Evolutionary conservation across 2,797 vertebrate species (phyloP).

Genomic region (Syngnathus rostellatus): DNA sequence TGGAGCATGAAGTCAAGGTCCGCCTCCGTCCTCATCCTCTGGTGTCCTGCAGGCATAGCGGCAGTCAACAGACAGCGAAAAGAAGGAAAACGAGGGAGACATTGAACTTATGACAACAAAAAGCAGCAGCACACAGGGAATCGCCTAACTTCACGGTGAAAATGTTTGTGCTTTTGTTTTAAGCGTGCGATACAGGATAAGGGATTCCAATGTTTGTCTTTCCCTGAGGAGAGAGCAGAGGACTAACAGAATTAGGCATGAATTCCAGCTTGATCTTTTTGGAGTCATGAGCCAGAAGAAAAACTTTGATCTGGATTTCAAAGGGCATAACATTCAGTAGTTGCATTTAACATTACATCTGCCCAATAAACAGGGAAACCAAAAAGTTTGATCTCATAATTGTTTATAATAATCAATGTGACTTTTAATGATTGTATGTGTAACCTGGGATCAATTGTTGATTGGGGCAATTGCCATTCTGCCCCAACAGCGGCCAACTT

Average conservation of each 20-base stretch:
- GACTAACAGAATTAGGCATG: slow-evolving; percentile 47
- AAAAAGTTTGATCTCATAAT: no score
- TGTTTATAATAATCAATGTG: no score
- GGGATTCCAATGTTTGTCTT: slow-evolving; percentile 25
- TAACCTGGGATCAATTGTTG: no score
- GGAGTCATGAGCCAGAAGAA: slow-evolving; percentile 41
- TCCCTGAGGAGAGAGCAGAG: slow-evolving; percentile 27
- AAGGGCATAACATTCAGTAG: slow-evolving; percentile 41
- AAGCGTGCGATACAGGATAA: slow-evolving; percentile 10
- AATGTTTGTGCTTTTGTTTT: slow-evolving; percentile 15
- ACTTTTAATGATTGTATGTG: no score
- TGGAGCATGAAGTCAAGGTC: slow-evolving; percentile 48
- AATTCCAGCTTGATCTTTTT: slow-evolving; percentile 41
- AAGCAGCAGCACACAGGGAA: slow-evolving; percentile 33
- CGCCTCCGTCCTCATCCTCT: slow-evolving; percentile 42
- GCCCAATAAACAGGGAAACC: no score
- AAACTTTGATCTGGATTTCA: slow-evolving; percentile 52
- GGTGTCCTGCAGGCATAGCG: slow-evolving; percentile 52
- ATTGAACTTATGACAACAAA: slow-evolving; percentile 44
- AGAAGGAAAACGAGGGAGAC: slow-evolving; percentile 38
- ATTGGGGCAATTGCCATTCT: no score
- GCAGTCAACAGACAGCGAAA: slow-evolving; percentile 40
- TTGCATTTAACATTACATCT: slow-evolving; percentile 21
- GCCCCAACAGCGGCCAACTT: no score
- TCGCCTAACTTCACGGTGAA: slow-evolving; percentile 29